phyloP scores from a whole-genome alignment of 2,888 invertebrate genomes.

The Vesta saturnalis region DNA sequence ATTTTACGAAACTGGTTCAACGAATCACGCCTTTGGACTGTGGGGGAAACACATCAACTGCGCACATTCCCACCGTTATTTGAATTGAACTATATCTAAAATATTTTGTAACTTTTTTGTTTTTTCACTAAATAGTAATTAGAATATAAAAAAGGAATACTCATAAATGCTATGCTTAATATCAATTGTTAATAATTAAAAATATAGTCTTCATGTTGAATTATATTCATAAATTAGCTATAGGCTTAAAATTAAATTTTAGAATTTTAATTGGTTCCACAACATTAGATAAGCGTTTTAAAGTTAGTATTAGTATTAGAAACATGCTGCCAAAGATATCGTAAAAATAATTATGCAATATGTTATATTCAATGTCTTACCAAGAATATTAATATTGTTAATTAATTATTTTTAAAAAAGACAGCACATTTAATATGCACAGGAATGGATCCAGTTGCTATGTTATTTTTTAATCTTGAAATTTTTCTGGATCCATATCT shows the following conservation, averaged over 20 bases:
- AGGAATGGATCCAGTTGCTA: conserved; percentile 1
- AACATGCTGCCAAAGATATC: conserved; percentile 30
- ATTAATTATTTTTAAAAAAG: conserved; percentile 21
- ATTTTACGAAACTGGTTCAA: too few relatives aligned
- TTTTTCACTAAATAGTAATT: not conserved
- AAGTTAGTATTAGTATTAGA: conserved; percentile 24
- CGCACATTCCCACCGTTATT: too few relatives aligned
- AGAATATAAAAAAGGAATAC: conserved; percentile 21
- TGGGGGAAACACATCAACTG: too few relatives aligned
- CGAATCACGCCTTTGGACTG: too few relatives aligned
- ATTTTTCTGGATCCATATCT: conserved; percentile 1
- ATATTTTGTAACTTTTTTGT: not conserved
- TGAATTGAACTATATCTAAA: not conserved
- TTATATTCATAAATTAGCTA: conserved; percentile 22
- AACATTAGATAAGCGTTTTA: conserved; percentile 19
- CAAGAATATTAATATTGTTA: conserved; percentile 29
- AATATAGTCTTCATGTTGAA: conserved; percentile 34
- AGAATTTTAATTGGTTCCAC: conserved; percentile 16
- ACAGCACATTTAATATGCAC: not conserved
- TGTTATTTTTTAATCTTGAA: not conserved
- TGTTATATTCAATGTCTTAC: conserved; percentile 18
- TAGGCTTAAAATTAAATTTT: conserved; percentile 15
- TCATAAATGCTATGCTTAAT: conserved; percentile 31
- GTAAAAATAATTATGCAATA: conserved; percentile 30
- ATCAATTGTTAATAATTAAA: conserved; percentile 36